A percentile compares a stretch with the other conserved stretches of the same genome.
These are phyloP conservation scores for Leistus spinibarbis DNA, from an alignment of 2,888 invertebrate species.

Conservation along the genomic window DNA sequence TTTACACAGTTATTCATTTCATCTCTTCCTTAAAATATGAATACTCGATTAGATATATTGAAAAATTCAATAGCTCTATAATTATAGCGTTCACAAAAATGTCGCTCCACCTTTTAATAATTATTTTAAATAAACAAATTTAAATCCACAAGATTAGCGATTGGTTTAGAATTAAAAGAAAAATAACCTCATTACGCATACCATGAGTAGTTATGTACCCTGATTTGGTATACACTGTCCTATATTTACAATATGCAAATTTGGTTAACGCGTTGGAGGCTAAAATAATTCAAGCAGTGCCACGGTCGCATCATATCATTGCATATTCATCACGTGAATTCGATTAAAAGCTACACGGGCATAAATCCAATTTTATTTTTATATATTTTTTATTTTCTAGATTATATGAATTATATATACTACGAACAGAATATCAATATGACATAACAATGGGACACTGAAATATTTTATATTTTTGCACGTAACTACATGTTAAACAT, in stretches of 20 bases:
- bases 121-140: too few species aligned
- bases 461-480: too few species aligned
- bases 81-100: too few species aligned
- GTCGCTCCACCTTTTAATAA: too few species aligned
- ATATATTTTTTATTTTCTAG: too few species aligned
- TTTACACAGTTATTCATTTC: too few species aligned
- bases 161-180: too few species aligned
- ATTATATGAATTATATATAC: not conserved
- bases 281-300: constrained; percentile 29
- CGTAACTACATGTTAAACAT: too few species aligned
- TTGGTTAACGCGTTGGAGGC: constrained; percentile 15
- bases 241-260: constrained; percentile 20
- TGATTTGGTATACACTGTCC: not conserved
- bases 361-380: constrained; percentile 16
- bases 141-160: too few species aligned
- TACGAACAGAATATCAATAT: not conserved
- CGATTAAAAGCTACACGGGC: constrained; percentile 29
- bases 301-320: constrained; percentile 16
- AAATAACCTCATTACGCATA: not conserved
- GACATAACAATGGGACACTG: not conserved
- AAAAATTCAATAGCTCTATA: too few species aligned
- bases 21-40: too few species aligned
- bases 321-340: constrained; percentile 38
- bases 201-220: not conserved
- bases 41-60: too few species aligned